Percentiles rank a stretch among this genome's conserved stretches.
These are phyloP conservation scores for Strigamia transsilvanica DNA, from an alignment of 2,888 invertebrate species.

Conservation along the genomic window DNA sequence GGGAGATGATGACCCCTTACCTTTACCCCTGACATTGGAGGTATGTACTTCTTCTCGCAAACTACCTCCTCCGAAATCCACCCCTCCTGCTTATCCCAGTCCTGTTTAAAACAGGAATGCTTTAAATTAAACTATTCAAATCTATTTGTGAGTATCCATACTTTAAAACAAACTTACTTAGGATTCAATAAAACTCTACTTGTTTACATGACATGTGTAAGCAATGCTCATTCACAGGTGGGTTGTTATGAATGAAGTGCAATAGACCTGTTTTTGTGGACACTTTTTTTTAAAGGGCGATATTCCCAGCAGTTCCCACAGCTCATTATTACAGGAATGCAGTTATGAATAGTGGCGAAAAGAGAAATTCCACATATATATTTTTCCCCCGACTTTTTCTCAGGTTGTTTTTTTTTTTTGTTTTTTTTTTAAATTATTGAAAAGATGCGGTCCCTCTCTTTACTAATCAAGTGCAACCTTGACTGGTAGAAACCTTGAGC, in stretches of 20 bases:
- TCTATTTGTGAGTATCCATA: background rate
- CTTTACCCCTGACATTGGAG: constrained; percentile 40
- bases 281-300: constrained; percentile 1
- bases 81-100: background rate
- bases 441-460: constrained; percentile 37
- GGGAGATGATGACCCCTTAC: constrained; percentile 40
- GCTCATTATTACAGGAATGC: constrained; percentile 14
- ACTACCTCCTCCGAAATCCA: constrained; percentile 6
- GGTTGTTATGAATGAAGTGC: constrained; percentile 20
- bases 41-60: constrained; percentile 38
- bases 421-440: background rate
- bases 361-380: background rate
- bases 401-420: background rate
- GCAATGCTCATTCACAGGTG: constrained; percentile 34
- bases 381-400: background rate
- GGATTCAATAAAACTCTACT: constrained; percentile 1
- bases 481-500: constrained; percentile 47
- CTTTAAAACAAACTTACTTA: background rate
- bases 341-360: constrained; percentile 19
- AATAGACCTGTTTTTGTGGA: constrained; percentile 42
- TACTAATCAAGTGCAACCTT: constrained; percentile 49
- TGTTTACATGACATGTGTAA: constrained; percentile 2
- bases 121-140: constrained; percentile 7
- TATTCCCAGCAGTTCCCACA: constrained; percentile 13
- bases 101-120: constrained; percentile 33